Percentiles rank a stretch among this genome's conserved stretches.
These are phyloP conservation scores for Austrofundulus limnaeus DNA, from an alignment of 2,113 vertebrate genomes.

Conservation along the genomic window DNA sequence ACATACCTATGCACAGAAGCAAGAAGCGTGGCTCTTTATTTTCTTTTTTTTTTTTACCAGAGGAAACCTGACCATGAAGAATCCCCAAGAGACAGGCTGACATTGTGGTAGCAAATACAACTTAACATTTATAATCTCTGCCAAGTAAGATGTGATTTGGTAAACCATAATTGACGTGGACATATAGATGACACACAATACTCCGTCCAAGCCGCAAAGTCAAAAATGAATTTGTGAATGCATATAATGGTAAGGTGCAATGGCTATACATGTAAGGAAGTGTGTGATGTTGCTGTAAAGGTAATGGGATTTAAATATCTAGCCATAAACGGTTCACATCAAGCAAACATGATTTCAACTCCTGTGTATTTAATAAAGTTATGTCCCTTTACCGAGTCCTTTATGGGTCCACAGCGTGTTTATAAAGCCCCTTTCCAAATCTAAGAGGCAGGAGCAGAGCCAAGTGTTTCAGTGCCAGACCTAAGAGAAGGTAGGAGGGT, in stretches of 20 bases:
- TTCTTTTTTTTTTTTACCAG: conserved; percentile 15
- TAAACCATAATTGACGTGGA: conserved; percentile 48
- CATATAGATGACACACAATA: conserved; percentile 40
- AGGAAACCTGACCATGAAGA: conserved; percentile 37
- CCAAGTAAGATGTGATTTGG: conserved; percentile 56
- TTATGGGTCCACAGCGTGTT: conserved; percentile 59
- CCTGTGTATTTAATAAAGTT: conserved; percentile 22
- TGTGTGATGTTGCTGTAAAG: too few relatives aligned
- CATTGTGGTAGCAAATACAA: conserved; percentile 46
- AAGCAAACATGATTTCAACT: conserved; percentile 22
- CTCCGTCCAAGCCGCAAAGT: conserved; percentile 30
- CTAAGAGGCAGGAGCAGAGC: conserved; percentile 44
- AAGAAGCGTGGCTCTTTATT: conserved; percentile 14
- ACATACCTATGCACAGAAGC: conserved; percentile 22
- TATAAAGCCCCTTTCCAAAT: conserved; percentile 45
- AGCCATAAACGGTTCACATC: too few relatives aligned
- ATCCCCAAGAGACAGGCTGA: conserved; percentile 30
- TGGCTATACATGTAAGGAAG: background rate
- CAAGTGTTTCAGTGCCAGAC: conserved; percentile 40
- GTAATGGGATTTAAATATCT: too few relatives aligned
- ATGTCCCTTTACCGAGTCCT: conserved; percentile 34
- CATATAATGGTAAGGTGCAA: conserved; percentile 8
- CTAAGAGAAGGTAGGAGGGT: conserved; percentile 13
- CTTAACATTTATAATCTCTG: conserved; percentile 40
- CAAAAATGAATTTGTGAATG: conserved; percentile 15